Evolutionary conservation across 2,888 invertebrate species (phyloP).

Genomic region (Polia nebulosa): DNA sequence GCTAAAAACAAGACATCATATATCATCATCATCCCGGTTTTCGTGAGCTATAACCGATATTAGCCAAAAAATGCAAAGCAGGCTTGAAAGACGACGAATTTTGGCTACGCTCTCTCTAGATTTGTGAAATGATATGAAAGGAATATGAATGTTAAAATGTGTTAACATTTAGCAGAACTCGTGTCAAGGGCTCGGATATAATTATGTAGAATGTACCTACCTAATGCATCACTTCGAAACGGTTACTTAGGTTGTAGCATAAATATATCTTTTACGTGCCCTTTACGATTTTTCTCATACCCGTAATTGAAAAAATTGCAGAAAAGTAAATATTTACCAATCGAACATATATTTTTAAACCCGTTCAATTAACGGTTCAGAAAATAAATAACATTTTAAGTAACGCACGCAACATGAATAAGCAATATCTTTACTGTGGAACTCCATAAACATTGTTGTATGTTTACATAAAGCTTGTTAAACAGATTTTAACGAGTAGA

Average conservation of each 20-base stretch:
- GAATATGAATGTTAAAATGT: not conserved
- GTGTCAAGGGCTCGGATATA: not conserved
- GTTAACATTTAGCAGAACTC: too few species aligned
- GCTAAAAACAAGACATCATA: conserved; percentile 2
- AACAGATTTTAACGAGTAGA: conserved; percentile 66
- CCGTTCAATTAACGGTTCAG: conserved; percentile 43
- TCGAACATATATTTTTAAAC: conserved; percentile 34
- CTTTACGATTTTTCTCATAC: conserved; percentile 24
- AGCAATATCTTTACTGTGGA: conserved; percentile 47
- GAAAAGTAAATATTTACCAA: conserved; percentile 25
- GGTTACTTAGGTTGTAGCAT: not conserved
- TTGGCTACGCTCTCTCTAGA: conserved; percentile 3
- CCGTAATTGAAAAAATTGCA: conserved; percentile 33
- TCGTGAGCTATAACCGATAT: conserved; percentile 1
- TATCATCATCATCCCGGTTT: conserved; percentile 14
- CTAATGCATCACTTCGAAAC: not conserved
- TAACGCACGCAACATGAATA: conserved; percentile 29
- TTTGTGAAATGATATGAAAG: conserved; percentile 9
- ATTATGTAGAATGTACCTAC: not conserved
- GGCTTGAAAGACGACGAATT: not conserved
- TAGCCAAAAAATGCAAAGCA: not conserved
- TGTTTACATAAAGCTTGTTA: conserved; percentile 61
- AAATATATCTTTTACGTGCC: not conserved
- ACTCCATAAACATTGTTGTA: conserved; percentile 57
- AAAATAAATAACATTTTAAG: conserved; percentile 53